Base-by-base conservation (phyloP, 2,888 invertebrate species). In the Mimumesa dahlbomi region DNA sequence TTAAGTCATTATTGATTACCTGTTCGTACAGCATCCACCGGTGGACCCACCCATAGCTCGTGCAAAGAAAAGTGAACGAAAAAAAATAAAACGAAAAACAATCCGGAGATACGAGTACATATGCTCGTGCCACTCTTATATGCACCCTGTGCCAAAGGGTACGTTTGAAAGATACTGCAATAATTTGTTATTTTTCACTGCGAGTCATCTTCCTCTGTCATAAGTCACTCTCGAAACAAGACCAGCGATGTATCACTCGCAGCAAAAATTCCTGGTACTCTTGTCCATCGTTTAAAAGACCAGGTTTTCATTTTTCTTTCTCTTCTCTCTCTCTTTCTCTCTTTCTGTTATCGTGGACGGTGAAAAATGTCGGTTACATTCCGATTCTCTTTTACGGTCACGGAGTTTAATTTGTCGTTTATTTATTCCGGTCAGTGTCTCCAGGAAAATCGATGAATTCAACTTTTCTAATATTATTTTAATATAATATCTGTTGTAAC, bases 1-100 rank as follows among this genome's bases (percentile, higher is more conserved):
- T 87, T 87, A 87, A 87, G 87, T 87, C 87, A 87, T 87, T 87
- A 87, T 87, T 87, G 87, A 87, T 87, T 85, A 86, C 85, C 84
- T 83, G 82, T 75, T 81, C 79, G 77, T 79, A 81, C 82, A 75
- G 80, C 73, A 76, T 79, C 78, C 70, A 75, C 73, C 68, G 66
- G 76, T 25, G 25, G 69, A 49, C 73, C 68, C 61, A 53, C 67
- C 75, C 1, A 73, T 74, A 74, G 74, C 66, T 61, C 62, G 69
- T 73, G 72, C 63, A 57, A 63, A 79, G 70, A 74, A 77, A 79
- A 79, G 79, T 59, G 73, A 78, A n/a, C n/a, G n/a, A n/a, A n/a
- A n/a, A n/a, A 57, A 49, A 36, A 13, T 40, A 22, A 46, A 54
- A 36, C 52, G 22, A 67, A 46, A 62, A 52, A 58, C 58, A 42